Evolutionary conservation across 2,797 vertebrate genomes (phyloP).

Genomic region (Falco cherrug): DNA sequence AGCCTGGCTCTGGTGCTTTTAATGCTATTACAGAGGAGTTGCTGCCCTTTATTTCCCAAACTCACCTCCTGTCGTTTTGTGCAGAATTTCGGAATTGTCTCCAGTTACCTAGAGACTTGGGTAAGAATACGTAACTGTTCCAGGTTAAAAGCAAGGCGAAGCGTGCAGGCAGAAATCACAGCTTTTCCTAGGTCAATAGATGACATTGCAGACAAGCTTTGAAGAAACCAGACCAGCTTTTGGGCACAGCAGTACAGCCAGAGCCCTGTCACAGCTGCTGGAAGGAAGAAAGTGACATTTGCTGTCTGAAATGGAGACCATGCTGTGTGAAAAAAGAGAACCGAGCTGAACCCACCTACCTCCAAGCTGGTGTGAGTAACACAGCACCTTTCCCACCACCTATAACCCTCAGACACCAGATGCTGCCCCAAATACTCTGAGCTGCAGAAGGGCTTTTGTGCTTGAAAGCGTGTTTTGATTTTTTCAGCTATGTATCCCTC

Average conservation of each 20-base stretch:
- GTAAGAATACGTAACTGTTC: not conserved
- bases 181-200: not conserved
- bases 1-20: not conserved
- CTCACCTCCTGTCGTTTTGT: not conserved
- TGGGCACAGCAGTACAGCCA: not conserved
- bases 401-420: not conserved
- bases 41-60: not conserved
- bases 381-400: not conserved
- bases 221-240: not conserved
- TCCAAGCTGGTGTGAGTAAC: not conserved
- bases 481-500: not conserved
- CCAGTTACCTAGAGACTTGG: not conserved
- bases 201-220: not conserved
- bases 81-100: not conserved
- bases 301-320: not conserved
- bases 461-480: not conserved
- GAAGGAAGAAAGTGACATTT: not conserved
- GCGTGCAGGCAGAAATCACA: not conserved
- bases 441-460: not conserved
- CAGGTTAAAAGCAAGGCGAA: not conserved
- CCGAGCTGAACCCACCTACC: not conserved
- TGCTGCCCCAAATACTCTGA: not conserved
- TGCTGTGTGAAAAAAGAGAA: fast-evolving
- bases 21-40: not conserved
- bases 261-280: not conserved